phyloP scores from a whole-genome alignment of 1,140 invertebrate species.

The Trichoplusia ni region DNA sequence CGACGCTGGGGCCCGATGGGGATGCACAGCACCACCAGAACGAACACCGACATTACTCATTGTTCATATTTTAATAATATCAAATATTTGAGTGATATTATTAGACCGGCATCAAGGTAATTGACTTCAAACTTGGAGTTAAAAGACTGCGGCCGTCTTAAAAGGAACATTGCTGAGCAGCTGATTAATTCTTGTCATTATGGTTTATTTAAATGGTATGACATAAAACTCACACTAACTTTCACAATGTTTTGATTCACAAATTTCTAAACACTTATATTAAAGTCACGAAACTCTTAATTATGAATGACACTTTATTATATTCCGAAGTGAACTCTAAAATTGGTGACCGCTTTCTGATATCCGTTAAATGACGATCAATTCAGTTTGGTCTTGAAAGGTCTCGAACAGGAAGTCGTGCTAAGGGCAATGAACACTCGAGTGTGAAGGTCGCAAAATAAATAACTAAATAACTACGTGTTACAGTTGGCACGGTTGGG shows the following conservation, averaged over 20 bases:
- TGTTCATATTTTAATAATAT: constrained; percentile 21
- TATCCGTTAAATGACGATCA: constrained; percentile 42
- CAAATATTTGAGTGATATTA: no score
- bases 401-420: constrained; percentile 45
- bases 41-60: constrained; percentile 30
- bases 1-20: constrained; percentile 69
- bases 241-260: no score
- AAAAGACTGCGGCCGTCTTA: no score
- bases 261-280: no score
- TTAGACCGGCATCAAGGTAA: no score
- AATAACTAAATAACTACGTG: constrained; percentile 37
- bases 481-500: constrained; percentile 18
- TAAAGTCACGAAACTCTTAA: neutral
- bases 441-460: constrained; percentile 59
- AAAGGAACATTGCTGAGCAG: no score
- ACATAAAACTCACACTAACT: no score
- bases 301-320: neutral
- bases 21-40: constrained; percentile 47
- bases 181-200: no score
- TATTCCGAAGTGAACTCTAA: neutral
- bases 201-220: no score
- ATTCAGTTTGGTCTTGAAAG: constrained; percentile 38
- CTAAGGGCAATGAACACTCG: constrained; percentile 59
- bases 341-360: constrained; percentile 31
- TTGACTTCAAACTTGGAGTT: no score